Evolutionary conservation across 1,140 invertebrate genomes (phyloP).

Genomic region (Lepidurus packardi): DNA sequence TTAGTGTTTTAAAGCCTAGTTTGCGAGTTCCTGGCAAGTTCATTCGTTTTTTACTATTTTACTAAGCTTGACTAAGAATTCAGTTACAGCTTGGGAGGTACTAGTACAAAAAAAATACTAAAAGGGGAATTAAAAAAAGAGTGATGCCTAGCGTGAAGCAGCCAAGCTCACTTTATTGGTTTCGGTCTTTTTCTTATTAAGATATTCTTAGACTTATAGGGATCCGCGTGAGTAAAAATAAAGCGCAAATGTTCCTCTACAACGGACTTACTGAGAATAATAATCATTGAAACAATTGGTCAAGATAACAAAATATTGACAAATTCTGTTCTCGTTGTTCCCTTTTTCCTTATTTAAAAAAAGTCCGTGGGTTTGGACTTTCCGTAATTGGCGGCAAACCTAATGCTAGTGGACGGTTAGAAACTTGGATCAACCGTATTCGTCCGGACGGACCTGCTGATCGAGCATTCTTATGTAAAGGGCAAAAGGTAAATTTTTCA

Average conservation of each 20-base stretch:
- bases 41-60: no score
- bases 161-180: background rate
- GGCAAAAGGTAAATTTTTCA: background rate
- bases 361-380: conserved; percentile 71
- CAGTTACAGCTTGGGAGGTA: background rate
- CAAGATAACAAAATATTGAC: background rate
- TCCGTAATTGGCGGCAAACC: conserved; percentile 84
- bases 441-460: conserved; percentile 84
- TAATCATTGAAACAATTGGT: background rate
- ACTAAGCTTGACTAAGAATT: no score
- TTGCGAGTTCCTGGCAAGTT: no score
- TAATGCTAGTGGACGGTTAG: conserved; percentile 70
- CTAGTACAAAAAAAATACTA: background rate
- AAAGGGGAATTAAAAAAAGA: background rate
- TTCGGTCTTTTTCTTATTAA: no score
- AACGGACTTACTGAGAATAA: background rate
- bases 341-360: background rate
- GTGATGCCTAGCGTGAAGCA: background rate
- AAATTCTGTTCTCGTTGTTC: background rate
- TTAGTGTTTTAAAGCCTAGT: no score
- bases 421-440: conserved; percentile 85
- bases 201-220: no score
- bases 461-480: conserved; percentile 50
- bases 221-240: no score
- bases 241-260: background rate